These are phyloP conservation scores for Gobio gobio DNA, from an alignment of 2,113 vertebrate genomes.

Conservation along the genomic window DNA sequence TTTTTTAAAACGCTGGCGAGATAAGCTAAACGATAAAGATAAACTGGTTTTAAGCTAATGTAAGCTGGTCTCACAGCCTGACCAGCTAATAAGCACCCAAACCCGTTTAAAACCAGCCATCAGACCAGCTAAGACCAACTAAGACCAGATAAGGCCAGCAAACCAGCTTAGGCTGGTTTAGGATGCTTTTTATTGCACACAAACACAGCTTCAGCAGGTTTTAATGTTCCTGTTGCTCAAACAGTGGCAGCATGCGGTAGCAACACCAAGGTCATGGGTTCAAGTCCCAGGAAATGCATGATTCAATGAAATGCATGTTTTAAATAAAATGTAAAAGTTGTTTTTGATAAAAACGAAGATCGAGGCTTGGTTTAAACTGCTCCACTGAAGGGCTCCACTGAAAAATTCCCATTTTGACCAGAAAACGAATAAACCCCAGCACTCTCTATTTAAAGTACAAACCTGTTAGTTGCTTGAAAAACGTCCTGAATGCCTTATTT, in stretches of 20 bases:
- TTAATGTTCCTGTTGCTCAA: background rate
- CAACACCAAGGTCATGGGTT: constrained; percentile 17
- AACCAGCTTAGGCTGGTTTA: background rate
- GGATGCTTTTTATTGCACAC: background rate
- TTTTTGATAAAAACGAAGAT: background rate
- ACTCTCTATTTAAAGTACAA: constrained; percentile 24
- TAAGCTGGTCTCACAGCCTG: background rate
- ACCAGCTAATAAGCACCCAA: background rate
- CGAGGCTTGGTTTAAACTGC: background rate
- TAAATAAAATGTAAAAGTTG: background rate
- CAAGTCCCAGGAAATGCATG: background rate
- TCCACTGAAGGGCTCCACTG: background rate
- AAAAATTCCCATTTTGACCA: background rate
- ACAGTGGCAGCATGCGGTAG: background rate
- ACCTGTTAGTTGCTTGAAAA: constrained; percentile 39
- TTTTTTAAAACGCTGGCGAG: too few relatives aligned
- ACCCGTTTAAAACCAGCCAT: background rate
- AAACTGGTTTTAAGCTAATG: background rate
- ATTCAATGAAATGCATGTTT: background rate
- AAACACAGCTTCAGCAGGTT: background rate
- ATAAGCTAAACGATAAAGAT: too few relatives aligned
- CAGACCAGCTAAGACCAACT: background rate
- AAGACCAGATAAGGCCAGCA: background rate
- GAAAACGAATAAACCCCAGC: background rate
- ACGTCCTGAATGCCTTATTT: constrained; percentile 51